These are phyloP conservation scores for Choristoneura rosaceana DNA, from an alignment of 2,888 invertebrate species.

Conservation along the genomic window DNA sequence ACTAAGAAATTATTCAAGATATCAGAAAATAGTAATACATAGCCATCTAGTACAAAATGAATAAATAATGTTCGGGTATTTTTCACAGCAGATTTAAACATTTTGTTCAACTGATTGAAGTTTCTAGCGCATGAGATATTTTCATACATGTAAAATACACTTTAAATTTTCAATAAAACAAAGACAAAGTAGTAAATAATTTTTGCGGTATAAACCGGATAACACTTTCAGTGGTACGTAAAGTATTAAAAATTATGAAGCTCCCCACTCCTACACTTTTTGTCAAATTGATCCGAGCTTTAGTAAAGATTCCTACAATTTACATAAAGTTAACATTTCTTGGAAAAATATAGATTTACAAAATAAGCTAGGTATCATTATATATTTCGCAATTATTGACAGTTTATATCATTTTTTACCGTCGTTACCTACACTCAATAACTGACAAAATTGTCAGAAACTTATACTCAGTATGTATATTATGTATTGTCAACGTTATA, in stretches of 20 bases:
- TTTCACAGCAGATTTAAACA: too few relatives aligned
- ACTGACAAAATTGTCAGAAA: constrained; percentile 6
- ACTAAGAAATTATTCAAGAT: too few relatives aligned
- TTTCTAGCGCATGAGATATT: too few relatives aligned
- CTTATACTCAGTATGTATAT: constrained; percentile 5
- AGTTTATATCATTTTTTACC: constrained; percentile 6
- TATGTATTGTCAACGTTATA: constrained; percentile 23
- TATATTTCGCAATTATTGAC: constrained; percentile 28
- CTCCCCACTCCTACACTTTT: constrained; percentile 6
- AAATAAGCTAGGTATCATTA: neutral
- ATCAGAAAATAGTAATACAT: too few relatives aligned
- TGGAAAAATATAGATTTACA: constrained; percentile 32
- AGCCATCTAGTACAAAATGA: too few relatives aligned
- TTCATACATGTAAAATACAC: too few relatives aligned
- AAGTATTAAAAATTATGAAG: neutral
- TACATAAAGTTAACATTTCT: constrained; percentile 12
- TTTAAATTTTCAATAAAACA: too few relatives aligned
- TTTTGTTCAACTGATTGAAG: too few relatives aligned
- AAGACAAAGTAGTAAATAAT: neutral
- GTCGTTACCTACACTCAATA: constrained; percentile 10
- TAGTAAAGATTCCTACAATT: constrained; percentile 20
- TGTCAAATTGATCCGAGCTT: constrained; percentile 23
- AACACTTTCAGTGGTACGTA: neutral
- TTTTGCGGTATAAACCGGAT: neutral
- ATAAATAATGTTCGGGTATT: too few relatives aligned